Evolutionary conservation across 2,113 vertebrate genomes (phyloP).

Genomic region (Deroptyus accipitrinus): DNA sequence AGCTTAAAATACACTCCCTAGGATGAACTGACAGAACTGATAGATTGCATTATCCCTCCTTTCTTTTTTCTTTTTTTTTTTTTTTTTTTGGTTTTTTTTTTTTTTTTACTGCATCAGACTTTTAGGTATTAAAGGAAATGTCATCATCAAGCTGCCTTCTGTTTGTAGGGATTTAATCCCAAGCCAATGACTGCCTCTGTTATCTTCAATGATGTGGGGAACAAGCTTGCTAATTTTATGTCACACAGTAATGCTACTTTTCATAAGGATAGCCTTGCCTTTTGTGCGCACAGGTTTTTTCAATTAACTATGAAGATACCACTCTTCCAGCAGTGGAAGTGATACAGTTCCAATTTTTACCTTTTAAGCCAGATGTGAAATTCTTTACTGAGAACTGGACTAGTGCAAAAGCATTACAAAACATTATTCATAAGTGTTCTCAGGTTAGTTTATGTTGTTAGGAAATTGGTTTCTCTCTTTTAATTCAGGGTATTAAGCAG

Average conservation of each 20-base stretch:
- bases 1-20: background rate
- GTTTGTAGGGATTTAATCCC: background rate
- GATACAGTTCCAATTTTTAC: background rate
- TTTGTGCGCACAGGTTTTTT: background rate
- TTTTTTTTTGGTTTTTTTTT: too few species aligned
- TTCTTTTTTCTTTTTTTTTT: background rate
- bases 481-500: constrained; percentile 2
- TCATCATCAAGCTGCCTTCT: accelerated
- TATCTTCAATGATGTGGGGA: background rate
- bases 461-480: background rate
- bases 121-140: background rate
- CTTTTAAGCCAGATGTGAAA: background rate
- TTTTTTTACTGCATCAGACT: background rate
- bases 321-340: background rate
- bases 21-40: background rate
- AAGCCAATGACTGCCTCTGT: background rate
- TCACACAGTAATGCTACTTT: background rate
- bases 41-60: accelerated
- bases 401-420: background rate
- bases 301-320: background rate
- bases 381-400: background rate
- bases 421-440: background rate
- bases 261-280: accelerated
- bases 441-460: accelerated
- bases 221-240: background rate